Percentiles rank a stretch among this genome's conserved stretches.
Conservation (phyloP, 2,888 invertebrate species). For the Volucella bombylans region DNA sequence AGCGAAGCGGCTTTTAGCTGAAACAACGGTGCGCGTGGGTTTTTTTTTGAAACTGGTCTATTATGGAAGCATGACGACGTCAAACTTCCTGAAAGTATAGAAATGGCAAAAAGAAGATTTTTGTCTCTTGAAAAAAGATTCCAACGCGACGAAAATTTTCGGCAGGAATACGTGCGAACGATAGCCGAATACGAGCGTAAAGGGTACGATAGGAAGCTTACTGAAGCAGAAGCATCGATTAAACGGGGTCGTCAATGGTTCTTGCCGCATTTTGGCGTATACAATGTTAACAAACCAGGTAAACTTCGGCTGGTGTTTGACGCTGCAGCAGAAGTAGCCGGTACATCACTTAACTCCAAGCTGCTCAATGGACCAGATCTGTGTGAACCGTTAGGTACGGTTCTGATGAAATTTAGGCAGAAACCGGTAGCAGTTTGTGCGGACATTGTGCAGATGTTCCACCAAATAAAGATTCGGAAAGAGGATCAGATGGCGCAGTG, state of each 20-base stretch:
- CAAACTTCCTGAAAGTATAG: slow-evolving; percentile 40
- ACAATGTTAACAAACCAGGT: slow-evolving; percentile 75
- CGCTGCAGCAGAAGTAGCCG: slow-evolving; percentile 75
- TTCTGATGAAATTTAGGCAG: no score
- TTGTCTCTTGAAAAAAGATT: slow-evolving; percentile 68
- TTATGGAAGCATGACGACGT: not conserved
- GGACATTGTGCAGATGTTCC: slow-evolving; percentile 79
- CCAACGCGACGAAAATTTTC: not conserved
- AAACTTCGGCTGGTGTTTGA: slow-evolving; percentile 77
- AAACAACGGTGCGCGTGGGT: slow-evolving; percentile 24
- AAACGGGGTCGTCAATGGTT: slow-evolving; percentile 71
- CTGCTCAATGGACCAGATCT: slow-evolving; percentile 76
- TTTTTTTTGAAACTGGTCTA: slow-evolving; percentile 41
- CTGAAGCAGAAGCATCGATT: slow-evolving; percentile 42
- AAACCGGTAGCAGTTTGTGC: not conserved
- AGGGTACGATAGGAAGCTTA: slow-evolving; percentile 69
- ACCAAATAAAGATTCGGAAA: slow-evolving; percentile 75
- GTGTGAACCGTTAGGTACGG: slow-evolving; percentile 75
- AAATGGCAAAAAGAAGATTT: slow-evolving; percentile 67
- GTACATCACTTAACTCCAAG: slow-evolving; percentile 75
- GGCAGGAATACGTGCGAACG: not conserved
- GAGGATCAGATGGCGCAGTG: slow-evolving; percentile 76
- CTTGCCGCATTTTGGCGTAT: slow-evolving; percentile 74
- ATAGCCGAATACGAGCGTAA: slow-evolving; percentile 67
- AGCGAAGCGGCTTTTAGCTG: slow-evolving; percentile 9